phyloP scores from a whole-genome alignment of 2,797 vertebrate genomes.

The Cottoperca gobio region DNA sequence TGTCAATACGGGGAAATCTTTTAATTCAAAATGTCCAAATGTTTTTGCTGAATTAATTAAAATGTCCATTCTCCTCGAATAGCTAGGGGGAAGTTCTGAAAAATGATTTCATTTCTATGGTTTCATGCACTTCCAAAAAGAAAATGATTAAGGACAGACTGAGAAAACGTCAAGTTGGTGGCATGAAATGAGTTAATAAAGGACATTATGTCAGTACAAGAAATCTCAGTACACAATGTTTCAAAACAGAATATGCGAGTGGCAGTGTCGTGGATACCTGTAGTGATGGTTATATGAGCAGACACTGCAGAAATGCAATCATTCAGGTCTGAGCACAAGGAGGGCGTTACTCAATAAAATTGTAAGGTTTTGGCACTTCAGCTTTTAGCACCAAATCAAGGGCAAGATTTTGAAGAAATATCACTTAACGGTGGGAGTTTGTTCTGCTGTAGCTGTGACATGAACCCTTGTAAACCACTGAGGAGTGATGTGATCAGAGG shows the following conservation, averaged over 20 bases:
- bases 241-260: not conserved
- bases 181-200: not conserved
- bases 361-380: conserved; percentile 54
- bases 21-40: not conserved
- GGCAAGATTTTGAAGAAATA: conserved; percentile 1
- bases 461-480: conserved; percentile 12
- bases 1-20: not conserved
- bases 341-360: conserved; percentile 21
- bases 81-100: not conserved
- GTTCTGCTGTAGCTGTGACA: conserved; percentile 21
- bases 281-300: not conserved
- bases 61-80: not conserved
- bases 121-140: not conserved
- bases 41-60: not conserved
- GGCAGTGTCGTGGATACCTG: too few relatives aligned
- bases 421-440: conserved; percentile 28
- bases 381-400: conserved; percentile 52
- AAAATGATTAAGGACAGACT: not conserved
- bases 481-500: conserved; percentile 9
- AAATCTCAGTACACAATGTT: not conserved
- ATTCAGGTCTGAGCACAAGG: conserved; percentile 26
- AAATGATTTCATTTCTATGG: not conserved
- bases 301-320: conserved; percentile 30
- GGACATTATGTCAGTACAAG: not conserved
- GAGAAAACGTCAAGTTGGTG: not conserved